Evolutionary conservation across 2,113 vertebrate genomes (phyloP).

Genomic region (Platichthys flesus): DNA sequence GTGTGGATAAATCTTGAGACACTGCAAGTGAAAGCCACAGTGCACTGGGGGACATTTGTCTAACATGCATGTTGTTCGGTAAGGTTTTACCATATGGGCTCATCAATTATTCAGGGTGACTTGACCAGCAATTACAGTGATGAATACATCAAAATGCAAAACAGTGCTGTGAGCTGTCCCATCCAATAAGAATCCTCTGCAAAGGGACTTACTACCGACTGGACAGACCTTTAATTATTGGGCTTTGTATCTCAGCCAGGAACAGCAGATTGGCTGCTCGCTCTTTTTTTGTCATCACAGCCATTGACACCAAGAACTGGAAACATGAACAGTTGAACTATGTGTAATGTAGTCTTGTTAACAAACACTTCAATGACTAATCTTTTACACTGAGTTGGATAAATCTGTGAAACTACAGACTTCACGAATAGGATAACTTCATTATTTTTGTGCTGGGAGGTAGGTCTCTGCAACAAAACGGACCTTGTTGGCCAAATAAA

Average conservation of each 20-base stretch:
- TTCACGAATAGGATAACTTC: neutral
- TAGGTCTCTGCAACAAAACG: neutral
- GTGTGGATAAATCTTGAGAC: constrained; percentile 54
- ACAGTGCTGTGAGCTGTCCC: constrained; percentile 54
- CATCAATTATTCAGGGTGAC: constrained; percentile 75
- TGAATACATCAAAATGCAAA: constrained; percentile 80
- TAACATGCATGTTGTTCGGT: constrained; percentile 70
- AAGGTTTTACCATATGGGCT: constrained; percentile 71
- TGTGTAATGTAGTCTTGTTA: constrained; percentile 53
- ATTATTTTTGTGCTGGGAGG: neutral
- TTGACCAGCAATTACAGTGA: constrained; percentile 74
- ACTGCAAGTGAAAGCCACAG: constrained; percentile 45
- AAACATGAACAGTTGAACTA: constrained; percentile 55
- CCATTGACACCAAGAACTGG: constrained; percentile 66
- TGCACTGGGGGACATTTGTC: constrained; percentile 71
- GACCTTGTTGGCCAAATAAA: neutral
- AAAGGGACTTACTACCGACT: constrained; percentile 63
- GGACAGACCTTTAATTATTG: constrained; percentile 80
- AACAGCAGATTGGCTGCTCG: constrained; percentile 72
- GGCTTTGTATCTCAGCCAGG: constrained; percentile 72
- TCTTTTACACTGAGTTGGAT: constrained; percentile 20
- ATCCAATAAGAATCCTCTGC: constrained; percentile 64
- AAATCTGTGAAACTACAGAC: constrained; percentile 11
- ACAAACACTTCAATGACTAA: constrained; percentile 41
- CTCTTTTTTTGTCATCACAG: constrained; percentile 67